Evolutionary conservation across 2,113 vertebrate genomes (phyloP).

Genomic region (Nanorana parkeri): DNA sequence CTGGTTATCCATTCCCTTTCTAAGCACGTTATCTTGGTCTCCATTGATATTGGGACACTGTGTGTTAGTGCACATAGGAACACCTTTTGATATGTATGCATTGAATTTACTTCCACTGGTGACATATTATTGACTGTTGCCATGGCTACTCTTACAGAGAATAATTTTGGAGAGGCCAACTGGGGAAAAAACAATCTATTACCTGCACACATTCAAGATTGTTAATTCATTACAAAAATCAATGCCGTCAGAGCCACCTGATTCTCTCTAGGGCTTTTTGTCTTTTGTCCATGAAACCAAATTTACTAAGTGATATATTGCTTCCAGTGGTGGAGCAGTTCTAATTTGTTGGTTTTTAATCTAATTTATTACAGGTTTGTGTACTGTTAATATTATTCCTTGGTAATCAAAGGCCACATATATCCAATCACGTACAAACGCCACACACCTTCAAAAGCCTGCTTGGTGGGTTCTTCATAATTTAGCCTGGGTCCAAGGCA

Average conservation of each 20-base stretch:
- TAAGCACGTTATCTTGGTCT: no score
- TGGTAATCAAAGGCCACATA: no score
- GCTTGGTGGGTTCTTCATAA: no score
- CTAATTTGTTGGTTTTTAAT: no score
- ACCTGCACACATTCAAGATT: background rate
- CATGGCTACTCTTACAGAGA: slow-evolving; percentile 9
- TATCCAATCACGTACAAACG: no score
- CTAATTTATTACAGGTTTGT: no score
- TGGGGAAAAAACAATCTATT: slow-evolving; percentile 9
- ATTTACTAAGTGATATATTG: background rate
- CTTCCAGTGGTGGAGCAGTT: no score
- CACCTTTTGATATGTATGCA: background rate
- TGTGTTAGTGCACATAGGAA: background rate
- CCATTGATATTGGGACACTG: background rate
- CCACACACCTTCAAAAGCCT: no score
- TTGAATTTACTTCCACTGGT: background rate
- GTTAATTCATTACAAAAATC: slow-evolving; percentile 28
- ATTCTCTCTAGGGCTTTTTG: background rate
- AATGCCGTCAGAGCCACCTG: background rate
- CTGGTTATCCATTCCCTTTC: no score
- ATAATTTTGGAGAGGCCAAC: background rate
- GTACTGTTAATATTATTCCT: no score
- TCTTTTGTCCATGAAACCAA: background rate
- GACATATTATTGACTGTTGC: slow-evolving; percentile 24
- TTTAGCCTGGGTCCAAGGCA: no score